Conservation (phyloP, 2,888 invertebrate genomes). For the Allophyes oxyacanthae region DNA sequence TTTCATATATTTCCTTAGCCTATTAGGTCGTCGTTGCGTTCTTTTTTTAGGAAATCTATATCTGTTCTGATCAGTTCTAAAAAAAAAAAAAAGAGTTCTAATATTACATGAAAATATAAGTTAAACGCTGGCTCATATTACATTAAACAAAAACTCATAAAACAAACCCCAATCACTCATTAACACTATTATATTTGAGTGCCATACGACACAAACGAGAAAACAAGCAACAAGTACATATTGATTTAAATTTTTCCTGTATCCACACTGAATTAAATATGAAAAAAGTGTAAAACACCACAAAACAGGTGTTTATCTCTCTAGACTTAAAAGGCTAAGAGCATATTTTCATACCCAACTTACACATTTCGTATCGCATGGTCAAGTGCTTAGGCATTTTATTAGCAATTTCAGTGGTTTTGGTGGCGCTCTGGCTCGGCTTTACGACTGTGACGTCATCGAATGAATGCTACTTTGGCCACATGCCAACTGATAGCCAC, state of each 20-base stretch:
- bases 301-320: conserved; percentile 27
- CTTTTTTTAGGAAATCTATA: no score
- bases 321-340: conserved; percentile 12
- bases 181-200: no score
- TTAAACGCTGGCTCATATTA: no score
- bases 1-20: no score
- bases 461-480: conserved; percentile 80
- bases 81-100: no score
- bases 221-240: conserved; percentile 37
- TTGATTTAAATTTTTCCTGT: conserved; percentile 14
- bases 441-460: conserved; percentile 72
- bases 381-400: conserved; percentile 52
- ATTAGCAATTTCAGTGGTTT: conserved; percentile 49
- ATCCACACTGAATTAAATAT: neutral
- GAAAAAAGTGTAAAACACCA: neutral
- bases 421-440: conserved; percentile 36
- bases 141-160: no score
- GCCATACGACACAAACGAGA: neutral
- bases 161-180: no score
- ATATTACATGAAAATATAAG: no score
- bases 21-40: no score
- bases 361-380: conserved; percentile 30
- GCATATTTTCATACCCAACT: conserved; percentile 45
- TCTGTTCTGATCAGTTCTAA: no score
- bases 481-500: conserved; percentile 82